Conservation (phyloP, 2,888 invertebrate species). For the Drosophila merina region DNA sequence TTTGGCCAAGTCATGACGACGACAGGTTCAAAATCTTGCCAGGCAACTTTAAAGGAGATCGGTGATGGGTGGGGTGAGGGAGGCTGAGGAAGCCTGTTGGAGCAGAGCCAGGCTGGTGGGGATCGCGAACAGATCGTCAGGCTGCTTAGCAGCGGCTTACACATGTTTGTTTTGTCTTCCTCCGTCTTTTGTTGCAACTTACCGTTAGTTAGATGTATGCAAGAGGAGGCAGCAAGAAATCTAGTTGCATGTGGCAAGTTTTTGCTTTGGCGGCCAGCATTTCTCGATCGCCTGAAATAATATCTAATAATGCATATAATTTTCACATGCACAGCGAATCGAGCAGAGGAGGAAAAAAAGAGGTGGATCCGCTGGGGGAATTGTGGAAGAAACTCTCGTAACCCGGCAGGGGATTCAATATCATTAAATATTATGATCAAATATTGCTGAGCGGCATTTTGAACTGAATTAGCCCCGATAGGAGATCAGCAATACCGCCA, state of each 20-base stretch:
- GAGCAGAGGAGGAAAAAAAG: constrained; percentile 13
- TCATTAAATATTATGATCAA: constrained; percentile 71
- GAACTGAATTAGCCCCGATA: constrained; percentile 42
- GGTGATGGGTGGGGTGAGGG: constrained; percentile 21
- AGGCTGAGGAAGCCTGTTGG: not conserved
- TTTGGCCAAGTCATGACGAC: constrained; percentile 79
- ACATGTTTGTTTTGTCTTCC: constrained; percentile 74
- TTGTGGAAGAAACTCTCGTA: constrained; percentile 16
- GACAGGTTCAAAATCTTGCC: constrained; percentile 79
- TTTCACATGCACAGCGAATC: constrained; percentile 62
- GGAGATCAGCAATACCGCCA: constrained; percentile 27
- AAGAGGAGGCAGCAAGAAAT: constrained; percentile 17
- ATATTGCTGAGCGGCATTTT: constrained; percentile 59
- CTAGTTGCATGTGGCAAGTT: constrained; percentile 38
- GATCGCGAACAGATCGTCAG: constrained; percentile 49
- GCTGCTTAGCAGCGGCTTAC: constrained; percentile 77
- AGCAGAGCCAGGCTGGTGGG: not conserved
- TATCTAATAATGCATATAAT: constrained; percentile 80
- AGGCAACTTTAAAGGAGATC: constrained; percentile 64
- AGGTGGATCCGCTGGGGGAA: not conserved
- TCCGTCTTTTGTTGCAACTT: constrained; percentile 60
- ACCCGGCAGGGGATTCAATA: constrained; percentile 46
- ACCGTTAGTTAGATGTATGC: constrained; percentile 47
- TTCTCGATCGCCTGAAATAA: constrained; percentile 60
- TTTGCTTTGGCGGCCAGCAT: constrained; percentile 14